A percentile compares a stretch with the other conserved stretches of the same genome.
Evolutionary conservation across 2,113 vertebrate genomes (phyloP).

Genomic region (Corythoichthys intestinalis): DNA sequence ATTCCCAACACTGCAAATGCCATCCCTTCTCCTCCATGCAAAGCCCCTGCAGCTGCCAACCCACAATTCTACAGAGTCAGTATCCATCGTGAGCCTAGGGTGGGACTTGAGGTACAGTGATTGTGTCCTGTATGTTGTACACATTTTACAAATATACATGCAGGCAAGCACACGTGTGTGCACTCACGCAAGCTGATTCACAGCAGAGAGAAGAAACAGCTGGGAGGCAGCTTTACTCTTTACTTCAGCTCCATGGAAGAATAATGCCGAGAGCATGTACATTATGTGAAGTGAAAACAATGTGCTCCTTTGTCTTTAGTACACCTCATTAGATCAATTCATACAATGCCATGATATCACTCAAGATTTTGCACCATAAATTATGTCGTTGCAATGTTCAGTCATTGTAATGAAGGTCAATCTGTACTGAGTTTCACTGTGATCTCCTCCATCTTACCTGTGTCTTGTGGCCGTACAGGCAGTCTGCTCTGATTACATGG

Average conservation of each 20-base stretch:
- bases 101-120: slow-evolving; percentile 38
- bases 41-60: slow-evolving; percentile 46
- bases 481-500: slow-evolving; percentile 80
- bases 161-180: slow-evolving; percentile 17
- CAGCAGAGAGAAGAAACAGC: slow-evolving; percentile 34
- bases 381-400: not conserved
- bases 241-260: slow-evolving; percentile 30
- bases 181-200: slow-evolving; percentile 43
- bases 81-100: slow-evolving; percentile 35
- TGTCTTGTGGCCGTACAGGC: slow-evolving; percentile 82
- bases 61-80: slow-evolving; percentile 39
- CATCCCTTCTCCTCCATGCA: slow-evolving; percentile 18
- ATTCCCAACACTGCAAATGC: not conserved
- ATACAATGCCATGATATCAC: no score
- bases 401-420: not conserved
- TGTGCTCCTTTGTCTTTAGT: not conserved
- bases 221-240: slow-evolving; percentile 35
- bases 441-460: slow-evolving; percentile 67
- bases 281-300: slow-evolving; percentile 10
- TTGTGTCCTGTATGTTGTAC: slow-evolving; percentile 18
- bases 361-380: not conserved
- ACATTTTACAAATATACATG: not conserved
- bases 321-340: not conserved
- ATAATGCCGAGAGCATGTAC: slow-evolving; percentile 12
- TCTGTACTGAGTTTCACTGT: not conserved